Percentiles rank a stretch among this genome's conserved stretches.
phyloP scores from a whole-genome alignment of 1,140 invertebrate species.

The Holcopasites calliopsidis region DNA sequence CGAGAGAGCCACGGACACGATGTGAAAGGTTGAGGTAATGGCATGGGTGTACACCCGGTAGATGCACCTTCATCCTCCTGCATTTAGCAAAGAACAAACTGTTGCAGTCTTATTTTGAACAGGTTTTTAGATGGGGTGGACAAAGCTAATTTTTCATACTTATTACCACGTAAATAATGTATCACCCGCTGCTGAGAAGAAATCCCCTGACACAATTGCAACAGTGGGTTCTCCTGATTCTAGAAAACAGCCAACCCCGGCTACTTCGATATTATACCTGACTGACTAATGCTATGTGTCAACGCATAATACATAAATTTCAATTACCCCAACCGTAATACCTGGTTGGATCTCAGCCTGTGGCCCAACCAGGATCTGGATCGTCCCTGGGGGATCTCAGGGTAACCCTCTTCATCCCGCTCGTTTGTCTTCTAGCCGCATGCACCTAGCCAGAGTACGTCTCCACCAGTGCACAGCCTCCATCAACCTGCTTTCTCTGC shows the following conservation, averaged over 20 bases:
- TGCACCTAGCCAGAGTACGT: slow-evolving; percentile 22
- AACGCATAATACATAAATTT: too few species aligned
- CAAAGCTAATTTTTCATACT: too few species aligned
- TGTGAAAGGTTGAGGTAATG: slow-evolving; percentile 41
- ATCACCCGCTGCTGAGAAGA: too few species aligned
- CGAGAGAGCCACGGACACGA: not conserved
- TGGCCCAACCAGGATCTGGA: slow-evolving; percentile 34
- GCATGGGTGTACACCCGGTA: slow-evolving; percentile 20
- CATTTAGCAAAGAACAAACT: too few species aligned
- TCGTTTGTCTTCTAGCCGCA: slow-evolving; percentile 26
- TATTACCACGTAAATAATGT: too few species aligned
- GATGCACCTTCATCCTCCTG: too few species aligned
- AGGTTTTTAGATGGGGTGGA: too few species aligned
- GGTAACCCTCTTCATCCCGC: slow-evolving; percentile 12
- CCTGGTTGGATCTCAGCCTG: not conserved
- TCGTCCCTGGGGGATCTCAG: slow-evolving; percentile 50
- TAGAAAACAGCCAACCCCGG: too few species aligned
- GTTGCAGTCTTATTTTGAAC: too few species aligned
- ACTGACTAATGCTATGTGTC: too few species aligned
- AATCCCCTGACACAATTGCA: too few species aligned
- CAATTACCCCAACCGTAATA: not conserved
- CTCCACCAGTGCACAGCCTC: slow-evolving; percentile 28
- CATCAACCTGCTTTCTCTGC: slow-evolving; percentile 33
- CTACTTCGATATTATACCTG: not conserved
- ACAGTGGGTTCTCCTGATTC: too few species aligned